Evolutionary conservation across 2,888 invertebrate species (phyloP), one percentile per base, ranked within the genome.

Genomic region (Lithophane semibrunnea): DNA sequence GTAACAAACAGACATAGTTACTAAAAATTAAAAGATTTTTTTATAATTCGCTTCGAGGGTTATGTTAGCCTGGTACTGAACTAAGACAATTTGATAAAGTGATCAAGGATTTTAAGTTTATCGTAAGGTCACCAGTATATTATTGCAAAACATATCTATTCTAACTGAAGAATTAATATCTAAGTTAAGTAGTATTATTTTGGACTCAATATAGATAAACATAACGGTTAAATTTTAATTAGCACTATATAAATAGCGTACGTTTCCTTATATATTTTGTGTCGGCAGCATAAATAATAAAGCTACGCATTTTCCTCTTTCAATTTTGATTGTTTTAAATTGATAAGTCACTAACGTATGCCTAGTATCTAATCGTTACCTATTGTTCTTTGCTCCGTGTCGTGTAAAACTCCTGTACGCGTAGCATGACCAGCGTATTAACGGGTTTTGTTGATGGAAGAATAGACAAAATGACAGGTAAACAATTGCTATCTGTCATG

Each of bases 211-310:
- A 9, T 12, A 52, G 42, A 81, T 73, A 74, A 58, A 58, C 64
- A 52, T 16, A 29, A 58, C 75, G 49, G 81, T 78, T 75, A 56
- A 0, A 13, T 81, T 81, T 74, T 81, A 64, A 81, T 78, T 42
- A 56, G n/a, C 29, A 5, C 8, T 44, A 42, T 42, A 29, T 42
- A 18, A 16, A 69, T 24, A 65, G 3, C 29, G 18, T 3, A 63
- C 10, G 18, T 73, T 77, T 80, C 74, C 81, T 73, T 77, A n/a
- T 44, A 69, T 49, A 44, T 1, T 56, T 29, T 42, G 21, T 54
- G 4, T 63, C 4, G 16, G 24, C 16, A 80, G 3, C 2, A 37
- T 12, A n/a, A 29, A 9, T 71, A 47, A 24, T 61, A 8, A 77
- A n/a, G 21, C 13, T 24, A 13, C 5, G 0, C 18, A 29, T 44